phyloP scores from a whole-genome alignment of 2,888 invertebrate species.

The Hirtodrosophila trivittata region DNA sequence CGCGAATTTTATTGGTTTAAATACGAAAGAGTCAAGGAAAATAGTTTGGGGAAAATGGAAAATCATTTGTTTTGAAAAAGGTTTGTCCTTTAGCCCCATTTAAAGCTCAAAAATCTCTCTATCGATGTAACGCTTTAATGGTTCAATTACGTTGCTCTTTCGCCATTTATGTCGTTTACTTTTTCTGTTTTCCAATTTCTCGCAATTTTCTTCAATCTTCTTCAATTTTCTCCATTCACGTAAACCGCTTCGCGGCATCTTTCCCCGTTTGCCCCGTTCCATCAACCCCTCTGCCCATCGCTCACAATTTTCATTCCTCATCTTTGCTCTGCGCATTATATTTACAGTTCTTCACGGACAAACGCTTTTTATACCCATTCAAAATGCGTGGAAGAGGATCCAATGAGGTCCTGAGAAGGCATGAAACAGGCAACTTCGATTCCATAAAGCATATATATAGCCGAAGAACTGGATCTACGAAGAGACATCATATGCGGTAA shows the following conservation, averaged over 20 bases:
- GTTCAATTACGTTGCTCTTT: not conserved
- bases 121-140: slow-evolving; percentile 18
- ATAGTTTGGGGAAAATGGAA: no score
- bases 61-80: no score
- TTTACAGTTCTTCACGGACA: slow-evolving; percentile 3
- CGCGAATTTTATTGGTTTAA: slow-evolving; percentile 7
- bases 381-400: no score
- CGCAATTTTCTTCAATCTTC: slow-evolving; percentile 24
- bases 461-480: no score
- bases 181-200: slow-evolving; percentile 21
- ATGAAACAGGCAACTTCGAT: no score
- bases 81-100: not conserved
- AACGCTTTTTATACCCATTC: no score
- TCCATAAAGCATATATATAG: no score
- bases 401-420: no score
- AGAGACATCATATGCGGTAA: no score
- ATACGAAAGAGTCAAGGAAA: not conserved
- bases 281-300: no score
- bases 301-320: not conserved
- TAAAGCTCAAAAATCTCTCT: slow-evolving; percentile 5
- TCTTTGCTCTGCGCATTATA: slow-evolving; percentile 8
- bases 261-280: no score
- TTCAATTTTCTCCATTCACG: no score
- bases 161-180: slow-evolving; percentile 4
- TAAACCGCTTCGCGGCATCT: not conserved